These are phyloP conservation scores for Herpailurus yagouaroundi DNA, from an alignment of 2,113 vertebrate genomes.

Conservation along the genomic window DNA sequence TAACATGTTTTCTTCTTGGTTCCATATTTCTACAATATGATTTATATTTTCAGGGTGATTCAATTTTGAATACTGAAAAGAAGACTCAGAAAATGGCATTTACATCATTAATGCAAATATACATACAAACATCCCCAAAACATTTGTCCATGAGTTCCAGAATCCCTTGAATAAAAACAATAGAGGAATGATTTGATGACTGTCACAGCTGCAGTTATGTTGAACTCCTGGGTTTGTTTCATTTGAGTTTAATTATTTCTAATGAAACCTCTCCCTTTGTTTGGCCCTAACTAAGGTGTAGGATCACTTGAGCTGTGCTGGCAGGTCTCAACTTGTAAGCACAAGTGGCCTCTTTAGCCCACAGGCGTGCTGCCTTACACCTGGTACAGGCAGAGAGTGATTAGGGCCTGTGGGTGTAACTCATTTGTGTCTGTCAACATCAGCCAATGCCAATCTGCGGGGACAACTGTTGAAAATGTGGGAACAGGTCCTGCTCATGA, in stretches of 20 bases:
- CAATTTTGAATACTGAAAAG: background rate
- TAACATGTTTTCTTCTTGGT: background rate
- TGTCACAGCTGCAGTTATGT: conserved; percentile 37
- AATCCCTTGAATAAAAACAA: conserved; percentile 44
- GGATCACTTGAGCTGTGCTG: conserved; percentile 70
- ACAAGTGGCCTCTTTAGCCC: conserved; percentile 80
- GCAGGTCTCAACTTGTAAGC: conserved; percentile 74
- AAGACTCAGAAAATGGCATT: conserved; percentile 29
- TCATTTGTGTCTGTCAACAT: conserved; percentile 72
- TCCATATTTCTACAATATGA: background rate
- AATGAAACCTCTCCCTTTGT: conserved; percentile 75
- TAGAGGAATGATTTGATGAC: conserved; percentile 39
- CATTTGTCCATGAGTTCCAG: background rate
- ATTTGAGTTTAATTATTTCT: conserved; percentile 78
- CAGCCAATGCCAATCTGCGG: conserved; percentile 71
- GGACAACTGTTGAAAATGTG: conserved; percentile 73
- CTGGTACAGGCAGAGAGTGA: conserved; percentile 63
- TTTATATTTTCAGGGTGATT: conserved; percentile 42
- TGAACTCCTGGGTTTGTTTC: conserved; percentile 78
- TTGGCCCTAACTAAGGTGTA: conserved; percentile 76
- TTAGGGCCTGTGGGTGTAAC: conserved; percentile 45
- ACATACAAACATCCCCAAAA: conserved; percentile 12
- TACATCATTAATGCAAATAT: conserved; percentile 13
- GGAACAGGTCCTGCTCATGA: conserved; percentile 64
- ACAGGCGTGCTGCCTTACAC: conserved; percentile 75